phyloP scores from a whole-genome alignment of 2,113 vertebrate species.

The Triplophysa rosa region DNA sequence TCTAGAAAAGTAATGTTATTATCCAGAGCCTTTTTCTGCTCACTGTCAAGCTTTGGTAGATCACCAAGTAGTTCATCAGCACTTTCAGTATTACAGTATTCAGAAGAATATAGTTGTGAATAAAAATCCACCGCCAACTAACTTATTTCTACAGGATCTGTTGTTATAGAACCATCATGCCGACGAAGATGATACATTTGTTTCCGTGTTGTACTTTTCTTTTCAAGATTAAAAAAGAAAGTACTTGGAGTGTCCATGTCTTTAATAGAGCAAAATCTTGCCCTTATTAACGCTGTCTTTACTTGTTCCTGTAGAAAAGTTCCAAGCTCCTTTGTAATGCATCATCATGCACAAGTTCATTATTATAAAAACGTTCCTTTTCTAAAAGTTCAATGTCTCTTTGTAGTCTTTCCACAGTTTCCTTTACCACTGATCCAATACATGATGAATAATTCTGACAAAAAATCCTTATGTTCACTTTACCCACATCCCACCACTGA shows the following conservation, averaged over 20 bases:
- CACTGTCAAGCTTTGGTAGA: no score
- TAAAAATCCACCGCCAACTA: not conserved
- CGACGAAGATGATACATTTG: not conserved
- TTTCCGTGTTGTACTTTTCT: not conserved
- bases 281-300: not conserved
- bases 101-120: no score
- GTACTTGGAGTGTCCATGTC: not conserved
- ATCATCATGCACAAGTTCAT: not conserved
- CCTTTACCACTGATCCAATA: not conserved
- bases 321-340: not conserved
- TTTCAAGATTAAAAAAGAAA: not conserved
- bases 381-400: not conserved
- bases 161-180: not conserved
- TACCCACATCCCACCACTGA: constrained; percentile 8
- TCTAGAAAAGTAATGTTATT: no score
- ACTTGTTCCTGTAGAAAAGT: not conserved
- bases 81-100: no score
- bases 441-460: not conserved
- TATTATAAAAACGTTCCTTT: not conserved
- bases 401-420: not conserved
- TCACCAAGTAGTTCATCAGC: no score
- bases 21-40: no score
- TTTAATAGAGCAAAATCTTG: not conserved
- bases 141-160: not conserved
- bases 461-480: constrained; percentile 2